Percentiles rank a stretch among this genome's conserved stretches.
These are phyloP conservation scores for human DNA, from an alignment of 2,113 vertebrate species.

Conservation along the genomic window GRCh38 chr2:237983501-237984000, in stretches of 20 bases:
- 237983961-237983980: neutral
- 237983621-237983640: no score
- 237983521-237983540: neutral
- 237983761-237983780: neutral
- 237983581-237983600: neutral
- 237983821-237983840: neutral
- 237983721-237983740: neutral
- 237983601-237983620: rapidly evolving
- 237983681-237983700: neutral
- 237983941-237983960: neutral
- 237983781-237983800: neutral
- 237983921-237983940: neutral
- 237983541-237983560: neutral
- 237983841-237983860: neutral
- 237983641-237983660: neutral
- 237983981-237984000: neutral
- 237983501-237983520: neutral
- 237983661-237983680: neutral
- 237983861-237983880: neutral
- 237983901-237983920: neutral
- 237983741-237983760: neutral
- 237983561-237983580: neutral
- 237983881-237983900: neutral
- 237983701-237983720: neutral
- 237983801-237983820: neutral